Evolutionary conservation across 2,888 invertebrate genomes (phyloP).

Genomic region (Thecophora atra): DNA sequence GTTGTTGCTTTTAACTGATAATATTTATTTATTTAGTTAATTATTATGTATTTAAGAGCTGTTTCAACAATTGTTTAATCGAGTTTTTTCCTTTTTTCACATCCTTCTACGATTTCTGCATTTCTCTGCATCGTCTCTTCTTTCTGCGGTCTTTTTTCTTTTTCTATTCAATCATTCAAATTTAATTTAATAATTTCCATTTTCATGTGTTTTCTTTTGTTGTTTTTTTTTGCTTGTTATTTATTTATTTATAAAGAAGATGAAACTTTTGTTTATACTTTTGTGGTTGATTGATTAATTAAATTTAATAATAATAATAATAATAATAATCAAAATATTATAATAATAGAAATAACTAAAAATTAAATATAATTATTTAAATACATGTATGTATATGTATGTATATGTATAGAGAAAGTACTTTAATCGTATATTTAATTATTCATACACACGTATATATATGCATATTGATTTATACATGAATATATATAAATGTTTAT

Average conservation of each 20-base stretch:
- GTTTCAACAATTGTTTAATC: no score
- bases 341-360: no score
- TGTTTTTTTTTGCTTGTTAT: neutral
- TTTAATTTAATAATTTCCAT: neutral
- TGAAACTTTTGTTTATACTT: no score
- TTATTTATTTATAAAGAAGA: neutral
- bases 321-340: no score
- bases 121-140: neutral
- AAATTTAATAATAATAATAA: no score
- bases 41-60: no score
- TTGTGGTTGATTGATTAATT: no score
- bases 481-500: slow-evolving; percentile 27
- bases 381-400: slow-evolving; percentile 43
- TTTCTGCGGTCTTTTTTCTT: no score
- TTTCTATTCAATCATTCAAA: neutral
- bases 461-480: neutral
- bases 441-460: slow-evolving; percentile 31
- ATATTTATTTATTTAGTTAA: no score
- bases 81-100: no score
- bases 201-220: slow-evolving; percentile 1
- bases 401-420: slow-evolving; percentile 25
- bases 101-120: no score
- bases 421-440: slow-evolving; percentile 26
- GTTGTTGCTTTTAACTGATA: neutral
- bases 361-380: slow-evolving; percentile 38